Base-by-base conservation (phyloP, 2,888 invertebrate genomes). In the Gasteruption jaculator region DNA sequence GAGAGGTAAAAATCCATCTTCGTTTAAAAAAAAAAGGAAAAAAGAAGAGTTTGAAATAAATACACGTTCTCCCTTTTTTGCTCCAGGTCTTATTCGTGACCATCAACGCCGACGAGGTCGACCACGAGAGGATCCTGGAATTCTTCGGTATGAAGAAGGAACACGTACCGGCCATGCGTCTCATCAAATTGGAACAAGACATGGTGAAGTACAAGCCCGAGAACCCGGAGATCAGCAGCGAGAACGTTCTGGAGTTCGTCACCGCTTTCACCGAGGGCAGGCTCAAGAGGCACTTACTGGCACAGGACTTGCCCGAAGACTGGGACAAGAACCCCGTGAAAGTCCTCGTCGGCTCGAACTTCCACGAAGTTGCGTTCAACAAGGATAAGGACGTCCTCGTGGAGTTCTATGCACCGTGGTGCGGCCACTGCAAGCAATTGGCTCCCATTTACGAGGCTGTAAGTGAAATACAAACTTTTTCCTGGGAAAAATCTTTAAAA, bases 371-470 rank as follows among this genome's bases (percentile, higher is more conserved):
- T 55, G 99, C 84, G 35, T 80, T 88, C 53, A 87, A 97, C 72
- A 79, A 80, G 59, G 77, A 73, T 54, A 97, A 96, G 78, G 84
- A 85, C 63, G 99, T 97, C 35, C 81, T 99, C 44, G 96, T 99
- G 52, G 97, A 99, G 77, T 99, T 99, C 79, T 99, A 96, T 74
- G 96, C 96, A 38, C 96, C 97, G 46, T 97, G 97, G 97, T 91
- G 91, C 75, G 95, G 94, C 46, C 97, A 99, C 73, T 99, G 97
- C 83, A 96, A 97, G 71, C 92, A 96, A 72, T 78, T 99, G 63
- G 90, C 80, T 40, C 99, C 99, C 18, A 95, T 96, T 73, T 99
- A 93, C 77, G 96, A 97, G 47, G 71, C 70, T 53, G 74, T 75
- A 57, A 33, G 53, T 57, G 21, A 21, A 32, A 16, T 15, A 20